A percentile compares a stretch with the other conserved stretches of the same genome.
Evolutionary conservation across 2,888 invertebrate species (phyloP).

Genomic region (Drosophila infuscata): DNA sequence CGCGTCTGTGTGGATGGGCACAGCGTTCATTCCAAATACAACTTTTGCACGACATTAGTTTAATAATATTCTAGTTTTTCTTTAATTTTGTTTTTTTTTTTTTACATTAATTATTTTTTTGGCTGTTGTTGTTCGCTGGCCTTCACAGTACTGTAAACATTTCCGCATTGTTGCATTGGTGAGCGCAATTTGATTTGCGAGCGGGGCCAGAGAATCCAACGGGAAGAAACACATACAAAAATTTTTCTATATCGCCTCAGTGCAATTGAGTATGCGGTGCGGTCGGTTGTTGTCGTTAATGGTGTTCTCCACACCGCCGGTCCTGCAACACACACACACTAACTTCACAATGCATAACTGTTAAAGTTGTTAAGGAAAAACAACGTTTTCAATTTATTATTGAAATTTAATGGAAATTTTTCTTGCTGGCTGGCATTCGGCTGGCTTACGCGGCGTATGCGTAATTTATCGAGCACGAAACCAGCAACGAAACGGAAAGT

Average conservation of each 20-base stretch:
- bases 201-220: slow-evolving; percentile 52
- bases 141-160: slow-evolving; percentile 22
- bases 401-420: slow-evolving; percentile 22
- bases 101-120: not conserved
- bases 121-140: slow-evolving; percentile 16
- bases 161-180: slow-evolving; percentile 58
- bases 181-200: slow-evolving; percentile 38
- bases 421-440: slow-evolving; percentile 7
- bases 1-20: slow-evolving; percentile 62
- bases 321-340: slow-evolving; percentile 4
- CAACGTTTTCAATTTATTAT: not conserved
- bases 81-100: not conserved
- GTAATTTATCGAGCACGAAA: slow-evolving; percentile 60
- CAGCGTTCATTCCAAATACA: slow-evolving; percentile 48
- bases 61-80: slow-evolving; percentile 40
- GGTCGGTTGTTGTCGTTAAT: slow-evolving; percentile 55
- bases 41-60: slow-evolving; percentile 55
- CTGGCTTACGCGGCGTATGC: slow-evolving; percentile 69
- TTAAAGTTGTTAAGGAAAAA: slow-evolving; percentile 1
- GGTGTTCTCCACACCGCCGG: slow-evolving; percentile 42
- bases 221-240: slow-evolving; percentile 44
- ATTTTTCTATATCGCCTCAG: slow-evolving; percentile 50
- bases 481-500: slow-evolving; percentile 73
- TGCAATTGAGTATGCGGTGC: slow-evolving; percentile 80
- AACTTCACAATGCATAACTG: slow-evolving; percentile 15